A percentile compares a stretch with the other conserved stretches of the same genome.
Conservation (phyloP, 1,140 invertebrate genomes). For the Heterodera schachtii region DNA sequence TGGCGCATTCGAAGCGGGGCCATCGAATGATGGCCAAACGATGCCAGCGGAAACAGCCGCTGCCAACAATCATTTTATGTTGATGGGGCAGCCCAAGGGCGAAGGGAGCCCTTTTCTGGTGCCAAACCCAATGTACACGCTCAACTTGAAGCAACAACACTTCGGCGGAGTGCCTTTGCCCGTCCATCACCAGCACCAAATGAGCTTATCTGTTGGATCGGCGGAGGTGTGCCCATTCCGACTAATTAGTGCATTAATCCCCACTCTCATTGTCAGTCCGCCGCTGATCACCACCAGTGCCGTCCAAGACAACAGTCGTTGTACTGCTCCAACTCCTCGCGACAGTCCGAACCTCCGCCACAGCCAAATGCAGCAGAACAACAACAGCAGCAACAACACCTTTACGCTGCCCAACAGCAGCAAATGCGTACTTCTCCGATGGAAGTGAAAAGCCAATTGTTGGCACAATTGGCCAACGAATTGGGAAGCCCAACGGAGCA, state of each 20-base stretch:
- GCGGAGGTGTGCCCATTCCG: not conserved
- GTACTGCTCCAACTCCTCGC: not conserved
- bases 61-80: not conserved
- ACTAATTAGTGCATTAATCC: not conserved
- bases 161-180: not conserved
- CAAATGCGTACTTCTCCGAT: not conserved
- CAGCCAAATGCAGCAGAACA: not conserved
- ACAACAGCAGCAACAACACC: not conserved
- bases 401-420: not conserved
- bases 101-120: not conserved
- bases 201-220: not conserved
- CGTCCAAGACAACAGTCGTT: not conserved
- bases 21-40: not conserved
- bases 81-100: slow-evolving; percentile 2
- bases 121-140: slow-evolving; percentile 7
- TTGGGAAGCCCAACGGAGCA: not conserved
- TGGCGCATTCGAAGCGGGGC: not conserved
- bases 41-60: not conserved
- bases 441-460: not conserved
- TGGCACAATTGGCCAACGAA: not conserved
- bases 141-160: slow-evolving; percentile 3
- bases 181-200: not conserved
- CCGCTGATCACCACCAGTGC: not conserved
- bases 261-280: not conserved
- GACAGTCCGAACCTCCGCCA: not conserved